A percentile compares a stretch with the other conserved stretches of the same genome.
These are phyloP conservation scores for Atta colombica DNA, from an alignment of 1,140 invertebrate species.

Conservation along the genomic window DNA sequence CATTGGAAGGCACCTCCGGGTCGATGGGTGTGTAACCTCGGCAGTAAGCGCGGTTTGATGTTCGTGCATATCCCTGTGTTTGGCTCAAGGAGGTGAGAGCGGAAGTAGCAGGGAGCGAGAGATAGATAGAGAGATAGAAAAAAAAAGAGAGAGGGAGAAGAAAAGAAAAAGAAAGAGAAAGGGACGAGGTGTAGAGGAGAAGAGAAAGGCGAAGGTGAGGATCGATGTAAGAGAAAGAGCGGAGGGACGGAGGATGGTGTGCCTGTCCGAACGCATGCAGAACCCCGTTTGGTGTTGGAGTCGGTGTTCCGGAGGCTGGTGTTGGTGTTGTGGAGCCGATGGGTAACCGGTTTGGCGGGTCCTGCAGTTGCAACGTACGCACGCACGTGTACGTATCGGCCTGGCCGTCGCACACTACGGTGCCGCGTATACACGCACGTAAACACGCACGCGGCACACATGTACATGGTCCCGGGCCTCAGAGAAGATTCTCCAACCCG, in stretches of 20 bases:
- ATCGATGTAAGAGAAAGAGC: constrained; percentile 38
- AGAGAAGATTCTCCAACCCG: constrained; percentile 74
- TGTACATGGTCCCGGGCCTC: constrained; percentile 52
- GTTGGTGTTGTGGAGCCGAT: constrained; percentile 82
- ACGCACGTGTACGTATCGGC: constrained; percentile 77
- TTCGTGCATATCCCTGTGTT: constrained; percentile 74
- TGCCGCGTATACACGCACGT: constrained; percentile 63
- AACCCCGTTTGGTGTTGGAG: constrained; percentile 80
- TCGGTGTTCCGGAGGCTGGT: constrained; percentile 77
- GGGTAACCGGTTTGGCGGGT: constrained; percentile 86
- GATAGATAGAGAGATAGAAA: not conserved
- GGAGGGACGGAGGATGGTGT: constrained; percentile 67
- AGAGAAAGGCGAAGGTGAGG: constrained; percentile 30
- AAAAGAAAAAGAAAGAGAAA: constrained; percentile 15
- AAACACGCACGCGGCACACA: constrained; percentile 37
- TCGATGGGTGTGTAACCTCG: constrained; percentile 75
- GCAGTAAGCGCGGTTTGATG: constrained; percentile 69
- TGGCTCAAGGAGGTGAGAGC: constrained; percentile 38
- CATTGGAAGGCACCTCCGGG: constrained; percentile 59
- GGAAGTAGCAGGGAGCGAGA: constrained; percentile 8
- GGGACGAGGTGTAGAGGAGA: not conserved
- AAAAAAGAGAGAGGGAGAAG: not conserved
- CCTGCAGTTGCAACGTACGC: constrained; percentile 82
- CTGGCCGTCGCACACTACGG: constrained; percentile 66
- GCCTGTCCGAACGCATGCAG: constrained; percentile 71